phyloP scores from a whole-genome alignment of 2,113 vertebrate genomes.

The Halcyon malimbica region DNA sequence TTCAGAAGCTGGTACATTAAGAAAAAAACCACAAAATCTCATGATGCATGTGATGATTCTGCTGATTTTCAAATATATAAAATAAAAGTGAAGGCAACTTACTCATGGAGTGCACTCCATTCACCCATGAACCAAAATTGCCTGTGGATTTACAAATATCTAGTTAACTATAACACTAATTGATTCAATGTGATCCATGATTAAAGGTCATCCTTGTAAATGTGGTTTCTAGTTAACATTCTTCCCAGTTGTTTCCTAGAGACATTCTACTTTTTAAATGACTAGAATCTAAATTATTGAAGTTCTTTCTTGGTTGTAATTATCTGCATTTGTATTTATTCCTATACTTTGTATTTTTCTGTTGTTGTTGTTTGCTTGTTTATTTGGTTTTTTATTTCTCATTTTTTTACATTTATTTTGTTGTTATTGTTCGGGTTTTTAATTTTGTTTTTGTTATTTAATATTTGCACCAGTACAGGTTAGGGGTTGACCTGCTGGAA shows the following conservation, averaged over 20 bases:
- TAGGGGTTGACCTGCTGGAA: too few relatives aligned
- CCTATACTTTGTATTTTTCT: too few relatives aligned
- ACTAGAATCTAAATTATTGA: neutral
- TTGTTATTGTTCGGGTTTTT: too few relatives aligned
- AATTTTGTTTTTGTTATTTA: too few relatives aligned
- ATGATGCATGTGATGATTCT: neutral
- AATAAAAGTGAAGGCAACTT: neutral
- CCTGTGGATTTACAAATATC: conserved; percentile 16
- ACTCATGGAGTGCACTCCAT: neutral
- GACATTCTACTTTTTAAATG: neutral
- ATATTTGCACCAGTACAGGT: too few relatives aligned
- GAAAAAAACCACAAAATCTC: neutral
- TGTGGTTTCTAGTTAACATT: neutral
- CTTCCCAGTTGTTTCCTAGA: neutral
- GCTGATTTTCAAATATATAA: neutral
- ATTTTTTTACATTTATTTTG: neutral
- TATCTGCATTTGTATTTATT: neutral
- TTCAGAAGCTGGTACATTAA: neutral
- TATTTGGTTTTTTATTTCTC: too few relatives aligned
- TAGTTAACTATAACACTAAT: neutral
- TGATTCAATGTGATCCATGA: neutral
- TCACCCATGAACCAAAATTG: neutral
- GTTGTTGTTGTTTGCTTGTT: too few relatives aligned
- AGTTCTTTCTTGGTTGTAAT: neutral
- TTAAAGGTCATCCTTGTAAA: neutral